phyloP scores from a whole-genome alignment of 2,113 vertebrate species.

The Pomatorhinus ruficollis region DNA sequence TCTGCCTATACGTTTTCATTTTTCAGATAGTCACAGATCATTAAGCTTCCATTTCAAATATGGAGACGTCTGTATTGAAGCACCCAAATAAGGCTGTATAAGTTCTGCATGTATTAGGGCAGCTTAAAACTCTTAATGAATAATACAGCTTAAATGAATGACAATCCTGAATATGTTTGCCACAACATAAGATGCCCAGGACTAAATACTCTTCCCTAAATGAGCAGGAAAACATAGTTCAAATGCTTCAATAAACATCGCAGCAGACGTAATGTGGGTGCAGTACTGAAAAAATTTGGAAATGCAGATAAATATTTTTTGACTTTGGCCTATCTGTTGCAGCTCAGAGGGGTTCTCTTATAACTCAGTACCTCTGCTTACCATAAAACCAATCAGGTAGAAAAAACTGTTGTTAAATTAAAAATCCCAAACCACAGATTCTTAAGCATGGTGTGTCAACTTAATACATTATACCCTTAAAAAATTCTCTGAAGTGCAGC shows the following conservation, averaged over 20 bases:
- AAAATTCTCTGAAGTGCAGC: not conserved
- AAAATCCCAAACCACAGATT: slow-evolving; percentile 8
- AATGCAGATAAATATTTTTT: not conserved
- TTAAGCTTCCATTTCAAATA: slow-evolving; percentile 30
- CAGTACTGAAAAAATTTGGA: not conserved
- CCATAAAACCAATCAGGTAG: not conserved
- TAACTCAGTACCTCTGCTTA: not conserved
- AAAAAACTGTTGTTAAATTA: not conserved
- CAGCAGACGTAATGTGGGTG: not conserved
- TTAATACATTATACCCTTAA: not conserved
- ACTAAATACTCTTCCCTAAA: not conserved
- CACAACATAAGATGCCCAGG: not conserved
- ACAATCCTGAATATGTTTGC: not conserved
- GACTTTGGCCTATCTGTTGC: not conserved
- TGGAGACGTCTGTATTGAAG: not conserved
- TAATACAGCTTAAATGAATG: not conserved
- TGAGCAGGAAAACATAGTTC: not conserved
- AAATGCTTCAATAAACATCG: not conserved
- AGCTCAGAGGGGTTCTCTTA: not conserved
- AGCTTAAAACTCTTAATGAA: not conserved
- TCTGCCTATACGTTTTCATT: not conserved
- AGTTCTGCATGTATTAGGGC: not conserved
- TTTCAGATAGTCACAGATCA: not conserved
- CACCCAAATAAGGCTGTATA: not conserved
- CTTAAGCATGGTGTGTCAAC: not conserved